Conservation (phyloP, 2,888 invertebrate genomes). For the Antitype chi region DNA sequence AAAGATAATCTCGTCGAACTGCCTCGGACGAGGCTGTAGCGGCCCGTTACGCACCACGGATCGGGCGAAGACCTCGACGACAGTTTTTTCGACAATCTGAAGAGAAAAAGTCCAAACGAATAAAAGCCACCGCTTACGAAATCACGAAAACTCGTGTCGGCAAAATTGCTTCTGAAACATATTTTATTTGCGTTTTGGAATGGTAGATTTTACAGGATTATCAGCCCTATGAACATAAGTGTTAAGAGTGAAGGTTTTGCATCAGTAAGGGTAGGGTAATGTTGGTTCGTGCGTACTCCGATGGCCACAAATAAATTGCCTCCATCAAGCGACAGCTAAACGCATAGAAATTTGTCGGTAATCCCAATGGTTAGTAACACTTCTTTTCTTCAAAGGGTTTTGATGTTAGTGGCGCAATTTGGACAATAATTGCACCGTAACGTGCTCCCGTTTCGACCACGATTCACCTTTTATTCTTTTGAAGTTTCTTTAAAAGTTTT, state of each 20-base stretch:
- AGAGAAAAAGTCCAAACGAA: conserved; percentile 79
- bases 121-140: conserved; percentile 80
- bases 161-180: conserved; percentile 76
- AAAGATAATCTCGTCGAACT: conserved; percentile 62
- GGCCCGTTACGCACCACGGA: conserved; percentile 75
- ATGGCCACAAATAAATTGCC: conserved; percentile 78
- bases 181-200: conserved; percentile 42
- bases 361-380: conserved; percentile 75
- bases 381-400: conserved; percentile 76
- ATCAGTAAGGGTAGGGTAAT: background rate
- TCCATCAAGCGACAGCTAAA: conserved; percentile 78
- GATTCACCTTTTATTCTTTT: conserved; percentile 35
- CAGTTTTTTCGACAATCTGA: conserved; percentile 78
- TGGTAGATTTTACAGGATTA: conserved; percentile 44
- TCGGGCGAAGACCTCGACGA: conserved; percentile 79
- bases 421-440: conserved; percentile 55
- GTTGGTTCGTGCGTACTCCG: conserved; percentile 60
- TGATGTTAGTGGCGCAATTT: conserved; percentile 74
- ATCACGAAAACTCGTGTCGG: conserved; percentile 87
- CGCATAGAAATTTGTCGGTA: conserved; percentile 78
- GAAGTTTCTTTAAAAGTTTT: conserved; percentile 24
- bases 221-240: conserved; percentile 55
- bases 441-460: conserved; percentile 48
- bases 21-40: conserved; percentile 55
- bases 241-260: conserved; percentile 53